Evolutionary conservation across 2,888 invertebrate genomes (phyloP).

Genomic region (Pimpla rufipes): DNA sequence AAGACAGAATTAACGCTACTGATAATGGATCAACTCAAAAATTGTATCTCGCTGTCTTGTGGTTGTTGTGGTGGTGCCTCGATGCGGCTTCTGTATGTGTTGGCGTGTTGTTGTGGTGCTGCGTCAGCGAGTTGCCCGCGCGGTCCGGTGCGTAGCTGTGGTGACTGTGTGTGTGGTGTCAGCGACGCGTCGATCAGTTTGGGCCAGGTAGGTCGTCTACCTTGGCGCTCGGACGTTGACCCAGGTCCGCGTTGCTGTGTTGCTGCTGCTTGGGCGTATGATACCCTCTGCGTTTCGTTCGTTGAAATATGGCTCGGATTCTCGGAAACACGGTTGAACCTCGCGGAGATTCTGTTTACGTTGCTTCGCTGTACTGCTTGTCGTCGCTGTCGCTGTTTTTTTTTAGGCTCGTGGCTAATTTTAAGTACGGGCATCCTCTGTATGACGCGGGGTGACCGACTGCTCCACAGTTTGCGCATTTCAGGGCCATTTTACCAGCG

Average conservation of each 20-base stretch:
- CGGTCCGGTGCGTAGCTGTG: neutral
- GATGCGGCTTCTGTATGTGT: neutral
- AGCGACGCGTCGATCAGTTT: neutral
- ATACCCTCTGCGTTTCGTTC: neutral
- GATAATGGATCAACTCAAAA: neutral
- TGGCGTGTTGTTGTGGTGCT: neutral
- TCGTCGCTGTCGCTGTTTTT: neutral
- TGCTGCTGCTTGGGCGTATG: conserved; percentile 4
- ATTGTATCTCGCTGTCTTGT: neutral
- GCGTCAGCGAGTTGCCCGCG: neutral
- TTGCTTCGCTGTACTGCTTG: neutral
- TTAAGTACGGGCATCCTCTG: conserved; percentile 47
- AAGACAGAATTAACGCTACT: neutral
- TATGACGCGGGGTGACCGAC: conserved; percentile 49
- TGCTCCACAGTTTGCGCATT: conserved; percentile 44
- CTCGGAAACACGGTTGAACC: neutral
- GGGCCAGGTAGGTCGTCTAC: neutral
- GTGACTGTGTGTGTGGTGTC: neutral
- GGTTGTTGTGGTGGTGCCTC: neutral
- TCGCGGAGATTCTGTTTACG: neutral
- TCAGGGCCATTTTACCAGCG: conserved; percentile 26
- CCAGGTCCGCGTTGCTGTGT: neutral
- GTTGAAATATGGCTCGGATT: neutral
- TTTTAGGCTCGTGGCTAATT: conserved; percentile 10
- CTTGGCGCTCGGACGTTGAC: neutral